Conservation (phyloP, 2,113 vertebrate genomes). For the Phyllopteryx taeniolatus region DNA sequence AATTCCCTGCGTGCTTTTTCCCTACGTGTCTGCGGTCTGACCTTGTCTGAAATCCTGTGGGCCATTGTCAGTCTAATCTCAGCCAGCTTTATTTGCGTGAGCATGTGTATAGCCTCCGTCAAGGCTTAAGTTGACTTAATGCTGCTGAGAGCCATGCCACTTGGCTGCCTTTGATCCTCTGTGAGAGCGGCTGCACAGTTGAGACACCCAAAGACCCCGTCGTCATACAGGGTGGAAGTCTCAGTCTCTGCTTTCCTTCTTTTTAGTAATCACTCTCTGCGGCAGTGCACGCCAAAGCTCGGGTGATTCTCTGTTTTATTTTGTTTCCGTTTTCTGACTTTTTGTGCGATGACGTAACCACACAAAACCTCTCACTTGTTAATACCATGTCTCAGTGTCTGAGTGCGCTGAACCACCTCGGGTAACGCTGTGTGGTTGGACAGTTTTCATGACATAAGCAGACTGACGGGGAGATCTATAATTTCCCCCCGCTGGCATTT, state of each 20-base stretch:
- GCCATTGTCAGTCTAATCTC: constrained; percentile 65
- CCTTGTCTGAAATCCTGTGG: constrained; percentile 50
- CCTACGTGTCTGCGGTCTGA: constrained; percentile 34
- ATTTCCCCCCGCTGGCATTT: constrained; percentile 48
- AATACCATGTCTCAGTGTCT: constrained; percentile 46
- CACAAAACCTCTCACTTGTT: constrained; percentile 30
- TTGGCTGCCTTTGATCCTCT: constrained; percentile 62
- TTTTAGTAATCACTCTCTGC: constrained; percentile 23
- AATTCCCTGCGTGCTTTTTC: constrained; percentile 8
- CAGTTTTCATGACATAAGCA: constrained; percentile 63
- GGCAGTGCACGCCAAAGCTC: constrained; percentile 5
- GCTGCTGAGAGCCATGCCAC: constrained; percentile 53
- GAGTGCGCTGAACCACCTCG: constrained; percentile 23
- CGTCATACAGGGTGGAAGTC: constrained; percentile 37
- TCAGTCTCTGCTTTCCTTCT: constrained; percentile 2
- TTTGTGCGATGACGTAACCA: constrained; percentile 25
- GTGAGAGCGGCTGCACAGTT: constrained; percentile 47
- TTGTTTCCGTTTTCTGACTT: neutral
- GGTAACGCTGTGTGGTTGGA: constrained; percentile 48
- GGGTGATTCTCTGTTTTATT: neutral
- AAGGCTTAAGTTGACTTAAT: constrained; percentile 65
- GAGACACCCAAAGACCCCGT: constrained; percentile 54
- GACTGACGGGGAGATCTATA: constrained; percentile 59
- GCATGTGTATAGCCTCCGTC: constrained; percentile 62
- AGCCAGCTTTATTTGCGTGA: constrained; percentile 62